Conservation (phyloP, 2,113 vertebrate species). For the Meleagris gallopavo region DNA sequence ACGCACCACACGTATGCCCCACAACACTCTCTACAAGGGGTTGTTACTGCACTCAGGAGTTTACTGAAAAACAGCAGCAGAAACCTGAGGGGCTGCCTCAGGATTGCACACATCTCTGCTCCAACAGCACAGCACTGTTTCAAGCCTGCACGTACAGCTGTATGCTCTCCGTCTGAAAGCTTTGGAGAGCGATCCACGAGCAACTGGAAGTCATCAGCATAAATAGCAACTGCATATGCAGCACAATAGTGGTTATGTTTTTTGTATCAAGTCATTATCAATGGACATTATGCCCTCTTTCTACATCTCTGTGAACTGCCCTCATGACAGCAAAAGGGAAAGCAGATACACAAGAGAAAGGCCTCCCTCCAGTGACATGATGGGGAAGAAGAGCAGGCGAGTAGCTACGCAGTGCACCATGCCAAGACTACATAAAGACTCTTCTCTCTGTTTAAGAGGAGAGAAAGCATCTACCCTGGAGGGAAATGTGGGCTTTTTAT, state of each 20-base stretch:
- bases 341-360: conserved; percentile 14
- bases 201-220: conserved; percentile 15
- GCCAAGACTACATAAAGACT: background rate
- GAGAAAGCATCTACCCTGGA: background rate
- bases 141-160: background rate
- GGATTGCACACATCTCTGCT: background rate
- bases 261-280: background rate
- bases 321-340: background rate
- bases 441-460: background rate
- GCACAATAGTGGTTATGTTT: background rate
- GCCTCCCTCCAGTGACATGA: conserved; percentile 54
- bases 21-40: background rate
- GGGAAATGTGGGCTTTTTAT: background rate
- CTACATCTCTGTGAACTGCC: background rate
- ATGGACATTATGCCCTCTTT: background rate
- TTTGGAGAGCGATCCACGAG: background rate
- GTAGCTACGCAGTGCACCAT: rapidly evolving
- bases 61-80: background rate
- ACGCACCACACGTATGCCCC: rapidly evolving
- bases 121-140: background rate
- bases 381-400: background rate
- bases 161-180: background rate
- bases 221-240: background rate
- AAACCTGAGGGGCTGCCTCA: background rate
- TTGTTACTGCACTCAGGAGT: conserved; percentile 17